A percentile compares a stretch with the other conserved stretches of the same genome.
Conservation (phyloP, 2,888 invertebrate genomes). For the Metopia argyrocephala region DNA sequence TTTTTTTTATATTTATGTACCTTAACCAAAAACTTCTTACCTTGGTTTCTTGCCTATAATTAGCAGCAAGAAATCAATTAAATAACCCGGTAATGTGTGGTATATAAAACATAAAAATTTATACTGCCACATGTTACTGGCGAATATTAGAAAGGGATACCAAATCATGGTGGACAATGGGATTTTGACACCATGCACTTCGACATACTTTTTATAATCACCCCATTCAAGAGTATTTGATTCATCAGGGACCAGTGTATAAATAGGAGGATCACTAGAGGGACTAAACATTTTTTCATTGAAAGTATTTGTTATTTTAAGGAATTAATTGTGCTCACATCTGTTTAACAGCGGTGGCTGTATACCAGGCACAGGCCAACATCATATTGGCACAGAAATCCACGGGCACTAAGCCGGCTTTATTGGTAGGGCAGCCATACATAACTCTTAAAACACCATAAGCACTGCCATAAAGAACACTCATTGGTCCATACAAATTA, state of each 20-base stretch:
- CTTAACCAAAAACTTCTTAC: slow-evolving; percentile 68
- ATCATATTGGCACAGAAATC: slow-evolving; percentile 79
- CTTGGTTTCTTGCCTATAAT: slow-evolving; percentile 70
- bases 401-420: slow-evolving; percentile 78
- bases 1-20: not conserved
- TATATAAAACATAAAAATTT: slow-evolving; percentile 80
- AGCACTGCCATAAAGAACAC: slow-evolving; percentile 79
- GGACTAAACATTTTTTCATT: slow-evolving; percentile 16
- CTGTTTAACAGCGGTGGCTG: slow-evolving; percentile 70
- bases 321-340: slow-evolving; percentile 33
- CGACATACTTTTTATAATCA: slow-evolving; percentile 79
- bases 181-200: slow-evolving; percentile 78
- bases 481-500: slow-evolving; percentile 82
- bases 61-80: slow-evolving; percentile 79
- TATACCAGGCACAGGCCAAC: slow-evolving; percentile 78
- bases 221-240: slow-evolving; percentile 90
- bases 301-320: not conserved
- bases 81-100: slow-evolving; percentile 83
- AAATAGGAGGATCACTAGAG: slow-evolving; percentile 75
- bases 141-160: slow-evolving; percentile 81
- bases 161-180: slow-evolving; percentile 85
- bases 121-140: slow-evolving; percentile 77
- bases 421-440: slow-evolving; percentile 70
- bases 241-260: slow-evolving; percentile 91
- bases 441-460: slow-evolving; percentile 81